Evolutionary conservation across 1,140 invertebrate genomes (phyloP), one percentile per base, ranked within the genome.

Genomic region (Platyscapa corneri): DNA sequence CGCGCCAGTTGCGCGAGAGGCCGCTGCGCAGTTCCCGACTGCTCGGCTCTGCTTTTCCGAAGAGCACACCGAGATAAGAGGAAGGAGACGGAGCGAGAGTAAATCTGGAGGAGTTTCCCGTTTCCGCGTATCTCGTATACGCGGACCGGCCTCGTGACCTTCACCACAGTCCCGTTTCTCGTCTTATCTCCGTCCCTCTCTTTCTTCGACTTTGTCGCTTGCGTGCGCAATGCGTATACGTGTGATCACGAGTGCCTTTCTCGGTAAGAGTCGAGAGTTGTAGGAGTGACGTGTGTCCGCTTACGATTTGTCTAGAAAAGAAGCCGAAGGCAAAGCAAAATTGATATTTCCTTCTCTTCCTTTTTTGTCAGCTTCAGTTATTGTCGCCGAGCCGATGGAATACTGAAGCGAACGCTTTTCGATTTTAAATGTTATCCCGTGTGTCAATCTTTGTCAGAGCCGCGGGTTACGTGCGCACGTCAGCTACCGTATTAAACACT

Each of bases 71-170:
- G 23, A 39, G 34, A 37, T 74, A 30, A 34, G 16, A 60, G 53
- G 75, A 27, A 64, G 27, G 18, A 56, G 56, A 60, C 3, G 18
- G 39, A 77, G 27, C 27, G 34, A 23, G 7, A 75, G 60, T 37
- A 83, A 83, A 76, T 86, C 82, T 56, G 49, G 34, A 77, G 79
- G 34, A 74, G 56, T 87, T 85, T 85, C 53, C 78, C 32, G 70
- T 74, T 87, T 87, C 83, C 86, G 76, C 64, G 56, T 87, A 77
- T 86, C 77, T 67, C 76, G 16, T 14, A 56, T 30, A n/a, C 37
- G 70, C 37, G 6, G 70, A 20, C 70, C 37, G 70, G 32, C 46
- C 8, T 49, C 23, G 34, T 32, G 77, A 80, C 83, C 83, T 84
- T 84, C 83, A 75, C 34, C 23, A 32, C 74, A 56, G 42, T 46